These are phyloP conservation scores for Caenorhabditis sp. DNA, from an alignment of 2,888 invertebrate species.

Conservation along the genomic window DNA sequence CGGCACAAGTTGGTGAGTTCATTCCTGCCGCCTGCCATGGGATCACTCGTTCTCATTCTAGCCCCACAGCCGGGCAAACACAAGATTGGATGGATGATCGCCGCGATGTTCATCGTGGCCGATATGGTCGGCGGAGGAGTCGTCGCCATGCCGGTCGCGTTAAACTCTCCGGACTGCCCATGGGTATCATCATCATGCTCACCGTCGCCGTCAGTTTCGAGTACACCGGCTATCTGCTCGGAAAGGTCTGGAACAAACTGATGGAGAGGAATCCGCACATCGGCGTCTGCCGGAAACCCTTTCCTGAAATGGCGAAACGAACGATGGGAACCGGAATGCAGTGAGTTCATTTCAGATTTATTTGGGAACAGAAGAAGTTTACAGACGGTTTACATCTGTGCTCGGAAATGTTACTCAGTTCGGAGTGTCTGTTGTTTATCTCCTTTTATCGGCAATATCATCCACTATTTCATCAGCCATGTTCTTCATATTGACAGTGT, in stretches of 20 bases:
- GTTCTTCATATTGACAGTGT: conserved; percentile 30
- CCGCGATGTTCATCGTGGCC: conserved; percentile 74
- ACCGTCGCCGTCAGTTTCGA: conserved; percentile 71
- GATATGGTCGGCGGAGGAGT: conserved; percentile 79
- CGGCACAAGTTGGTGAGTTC: conserved; percentile 58
- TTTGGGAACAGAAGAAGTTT: too few relatives aligned
- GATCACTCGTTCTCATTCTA: too few relatives aligned
- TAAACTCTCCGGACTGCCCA: conserved; percentile 71
- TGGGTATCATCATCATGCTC: conserved; percentile 69
- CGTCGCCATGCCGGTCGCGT: conserved; percentile 78
- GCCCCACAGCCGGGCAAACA: conserved; percentile 59
- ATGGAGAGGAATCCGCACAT: conserved; percentile 67
- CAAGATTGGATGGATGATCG: conserved; percentile 71
- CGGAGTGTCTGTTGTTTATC: conserved; percentile 77
- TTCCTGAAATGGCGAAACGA: conserved; percentile 77
- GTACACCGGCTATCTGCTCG: conserved; percentile 77
- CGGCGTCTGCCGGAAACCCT: conserved; percentile 76
- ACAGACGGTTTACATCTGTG: conserved; percentile 69
- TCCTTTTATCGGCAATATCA: conserved; percentile 77
- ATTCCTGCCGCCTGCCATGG: not conserved
- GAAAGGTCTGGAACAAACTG: conserved; percentile 76
- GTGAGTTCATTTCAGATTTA: conserved; percentile 39
- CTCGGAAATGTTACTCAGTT: conserved; percentile 72
- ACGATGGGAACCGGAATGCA: conserved; percentile 71
- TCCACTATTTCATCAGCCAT: conserved; percentile 69